Evolutionary conservation across 2,888 invertebrate species (phyloP).

Genomic region (Andrena camellia): DNA sequence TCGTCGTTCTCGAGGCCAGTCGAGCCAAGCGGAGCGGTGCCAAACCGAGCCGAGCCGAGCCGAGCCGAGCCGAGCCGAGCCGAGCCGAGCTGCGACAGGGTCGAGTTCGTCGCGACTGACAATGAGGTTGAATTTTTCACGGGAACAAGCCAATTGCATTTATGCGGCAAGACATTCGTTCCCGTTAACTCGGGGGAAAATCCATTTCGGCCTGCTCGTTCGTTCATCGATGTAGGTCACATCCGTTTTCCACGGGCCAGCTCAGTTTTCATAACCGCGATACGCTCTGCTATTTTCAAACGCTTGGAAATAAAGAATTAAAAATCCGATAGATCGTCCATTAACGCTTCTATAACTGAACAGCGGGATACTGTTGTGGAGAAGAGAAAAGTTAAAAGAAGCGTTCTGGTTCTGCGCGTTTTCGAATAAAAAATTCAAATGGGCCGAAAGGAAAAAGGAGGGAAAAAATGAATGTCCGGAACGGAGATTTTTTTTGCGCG

Average conservation of each 20-base stretch:
- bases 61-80: background rate
- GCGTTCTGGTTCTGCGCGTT: background rate
- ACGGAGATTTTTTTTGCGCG: background rate
- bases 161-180: slow-evolving; percentile 26
- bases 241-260: slow-evolving; percentile 4
- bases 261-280: slow-evolving; percentile 21
- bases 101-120: background rate
- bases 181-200: slow-evolving; percentile 19
- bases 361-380: no score
- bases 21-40: background rate
- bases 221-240: slow-evolving; percentile 31
- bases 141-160: slow-evolving; percentile 4
- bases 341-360: slow-evolving; percentile 4
- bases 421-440: background rate
- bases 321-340: background rate
- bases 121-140: slow-evolving; percentile 22
- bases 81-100: background rate
- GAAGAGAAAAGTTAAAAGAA: background rate
- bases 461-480: background rate
- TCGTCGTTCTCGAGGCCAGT: background rate
- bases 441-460: background rate
- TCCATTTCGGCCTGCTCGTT: slow-evolving; percentile 31
- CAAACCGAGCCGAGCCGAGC: no score
- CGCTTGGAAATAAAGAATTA: background rate
- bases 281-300: background rate